A percentile compares a stretch with the other conserved stretches of the same genome.
Evolutionary conservation across 2,113 vertebrate species (phyloP).

Genomic region (Cheirogaleus medius): DNA sequence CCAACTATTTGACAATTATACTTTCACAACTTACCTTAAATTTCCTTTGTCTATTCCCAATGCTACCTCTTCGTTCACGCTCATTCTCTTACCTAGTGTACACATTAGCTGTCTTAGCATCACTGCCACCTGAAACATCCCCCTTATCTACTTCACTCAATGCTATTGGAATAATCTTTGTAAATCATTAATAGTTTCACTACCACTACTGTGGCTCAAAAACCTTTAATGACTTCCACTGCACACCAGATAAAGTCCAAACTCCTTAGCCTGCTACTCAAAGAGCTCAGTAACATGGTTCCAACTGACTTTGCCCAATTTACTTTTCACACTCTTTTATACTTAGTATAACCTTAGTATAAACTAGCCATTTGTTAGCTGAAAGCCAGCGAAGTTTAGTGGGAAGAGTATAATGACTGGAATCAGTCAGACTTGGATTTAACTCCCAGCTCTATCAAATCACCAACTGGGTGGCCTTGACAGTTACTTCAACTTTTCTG

Average conservation of each 20-base stretch:
- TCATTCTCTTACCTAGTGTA: background rate
- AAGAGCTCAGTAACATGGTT: background rate
- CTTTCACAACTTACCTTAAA: conserved; percentile 8
- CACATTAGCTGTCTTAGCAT: background rate
- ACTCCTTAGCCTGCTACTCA: background rate
- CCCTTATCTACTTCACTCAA: background rate
- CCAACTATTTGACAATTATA: background rate
- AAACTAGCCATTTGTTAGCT: background rate
- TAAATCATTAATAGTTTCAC: background rate
- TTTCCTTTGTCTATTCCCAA: conserved; percentile 19
- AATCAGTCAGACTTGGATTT: background rate
- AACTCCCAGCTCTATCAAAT: background rate
- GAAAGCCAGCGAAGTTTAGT: conserved; percentile 14
- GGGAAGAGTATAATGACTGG: background rate
- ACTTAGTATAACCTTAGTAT: background rate
- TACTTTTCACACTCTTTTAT: conserved; percentile 26
- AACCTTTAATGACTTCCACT: conserved; percentile 1
- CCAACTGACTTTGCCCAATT: background rate
- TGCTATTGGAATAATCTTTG: background rate
- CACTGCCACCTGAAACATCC: background rate
- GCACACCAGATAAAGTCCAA: background rate
- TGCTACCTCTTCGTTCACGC: background rate
- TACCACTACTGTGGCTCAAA: background rate
- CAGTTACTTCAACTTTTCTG: background rate
- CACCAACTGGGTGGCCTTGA: background rate